phyloP scores from a whole-genome alignment of 2,113 vertebrate genomes.

The Phaethornis superciliosus region DNA sequence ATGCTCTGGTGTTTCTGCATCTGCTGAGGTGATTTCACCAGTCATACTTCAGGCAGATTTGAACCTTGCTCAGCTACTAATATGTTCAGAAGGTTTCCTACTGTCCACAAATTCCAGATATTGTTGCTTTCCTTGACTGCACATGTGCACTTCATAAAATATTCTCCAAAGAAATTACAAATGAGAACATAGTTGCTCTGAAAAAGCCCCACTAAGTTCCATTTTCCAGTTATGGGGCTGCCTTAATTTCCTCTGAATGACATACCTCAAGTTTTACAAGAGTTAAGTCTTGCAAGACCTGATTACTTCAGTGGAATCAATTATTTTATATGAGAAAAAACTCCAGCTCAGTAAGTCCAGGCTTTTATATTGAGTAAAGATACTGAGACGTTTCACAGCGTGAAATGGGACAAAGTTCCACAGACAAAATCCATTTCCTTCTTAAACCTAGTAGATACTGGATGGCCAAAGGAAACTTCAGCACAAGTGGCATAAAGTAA shows the following conservation, averaged over 20 bases:
- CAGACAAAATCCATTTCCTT: conserved; percentile 13
- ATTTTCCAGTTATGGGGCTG: conserved; percentile 7
- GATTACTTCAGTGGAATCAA: conserved; percentile 35
- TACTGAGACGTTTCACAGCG: background rate
- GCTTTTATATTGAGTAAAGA: background rate
- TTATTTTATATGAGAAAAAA: conserved; percentile 44
- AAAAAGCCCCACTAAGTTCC: background rate
- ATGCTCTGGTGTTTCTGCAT: background rate
- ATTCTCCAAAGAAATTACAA: conserved; percentile 19
- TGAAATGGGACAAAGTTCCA: background rate
- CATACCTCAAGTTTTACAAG: conserved; percentile 39
- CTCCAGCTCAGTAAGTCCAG: background rate
- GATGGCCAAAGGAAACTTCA: background rate
- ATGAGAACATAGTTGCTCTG: background rate
- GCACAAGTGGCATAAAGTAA: background rate
- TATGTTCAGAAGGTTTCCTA: background rate
- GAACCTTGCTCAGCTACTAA: background rate
- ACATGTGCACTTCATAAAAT: conserved; percentile 5
- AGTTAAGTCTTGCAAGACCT: background rate
- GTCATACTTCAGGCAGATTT: background rate
- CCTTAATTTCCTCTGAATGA: conserved; percentile 55
- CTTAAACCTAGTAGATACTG: background rate
- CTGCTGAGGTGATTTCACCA: background rate
- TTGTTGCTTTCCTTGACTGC: background rate
- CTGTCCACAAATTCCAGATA: background rate